Conservation (phyloP, 2,888 invertebrate genomes). For the Oligia strigilis region DNA sequence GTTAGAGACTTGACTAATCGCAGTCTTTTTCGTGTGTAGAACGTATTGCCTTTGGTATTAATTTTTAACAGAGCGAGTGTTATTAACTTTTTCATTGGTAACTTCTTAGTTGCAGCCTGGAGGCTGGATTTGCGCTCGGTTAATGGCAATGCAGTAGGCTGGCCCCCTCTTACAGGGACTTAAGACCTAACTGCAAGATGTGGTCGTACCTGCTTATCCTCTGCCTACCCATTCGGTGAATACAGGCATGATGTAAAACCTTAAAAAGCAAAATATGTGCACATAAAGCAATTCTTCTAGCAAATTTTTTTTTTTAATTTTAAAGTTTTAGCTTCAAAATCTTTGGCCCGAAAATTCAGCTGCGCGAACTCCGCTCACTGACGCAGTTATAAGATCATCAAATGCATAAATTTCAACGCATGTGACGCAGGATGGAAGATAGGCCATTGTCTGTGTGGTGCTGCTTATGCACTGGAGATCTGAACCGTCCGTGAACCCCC, state of each 20-base stretch:
- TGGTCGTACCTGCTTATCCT: not conserved
- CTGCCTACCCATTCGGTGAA: not conserved
- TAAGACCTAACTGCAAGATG: not conserved
- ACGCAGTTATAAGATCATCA: too few species aligned
- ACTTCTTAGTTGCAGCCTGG: not conserved
- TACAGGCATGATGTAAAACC: too few species aligned
- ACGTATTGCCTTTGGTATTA: not conserved
- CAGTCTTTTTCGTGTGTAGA: too few species aligned
- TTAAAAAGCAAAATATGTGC: not conserved
- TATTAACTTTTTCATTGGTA: not conserved
- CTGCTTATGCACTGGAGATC: not conserved
- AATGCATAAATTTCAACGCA: not conserved
- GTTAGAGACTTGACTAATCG: too few species aligned
- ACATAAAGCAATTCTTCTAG: not conserved
- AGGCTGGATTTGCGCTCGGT: not conserved
- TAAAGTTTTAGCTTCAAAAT: too few species aligned
- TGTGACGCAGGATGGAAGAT: not conserved
- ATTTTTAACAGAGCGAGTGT: too few species aligned
- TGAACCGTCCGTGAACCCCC: not conserved
- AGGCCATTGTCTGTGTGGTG: not conserved
- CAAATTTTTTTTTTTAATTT: too few species aligned
- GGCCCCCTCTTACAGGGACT: not conserved
- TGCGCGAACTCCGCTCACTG: too few species aligned
- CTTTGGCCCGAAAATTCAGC: too few species aligned
- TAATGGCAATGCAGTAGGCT: not conserved